Conservation (phyloP, 1,140 invertebrate species). For the Drosophila truncata region DNA sequence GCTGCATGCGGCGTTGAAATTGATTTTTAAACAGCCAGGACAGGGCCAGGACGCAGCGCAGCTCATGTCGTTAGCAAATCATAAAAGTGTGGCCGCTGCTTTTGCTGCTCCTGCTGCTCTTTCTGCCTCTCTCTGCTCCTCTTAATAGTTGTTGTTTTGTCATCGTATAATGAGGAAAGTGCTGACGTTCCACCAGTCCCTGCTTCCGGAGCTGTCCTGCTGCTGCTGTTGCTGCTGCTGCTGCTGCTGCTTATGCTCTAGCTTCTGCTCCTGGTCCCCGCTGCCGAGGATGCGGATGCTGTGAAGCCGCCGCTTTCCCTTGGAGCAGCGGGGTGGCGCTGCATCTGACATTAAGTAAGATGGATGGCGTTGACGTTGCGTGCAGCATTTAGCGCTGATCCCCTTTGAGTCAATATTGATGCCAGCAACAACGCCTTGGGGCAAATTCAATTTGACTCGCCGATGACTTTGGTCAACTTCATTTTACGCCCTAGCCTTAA, state of each 20-base stretch:
- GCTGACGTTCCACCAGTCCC: conserved; percentile 26
- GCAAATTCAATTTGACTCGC: conserved; percentile 68
- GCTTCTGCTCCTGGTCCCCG: background rate
- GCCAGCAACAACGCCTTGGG: conserved; percentile 37
- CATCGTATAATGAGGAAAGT: conserved; percentile 76
- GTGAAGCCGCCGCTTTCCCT: background rate
- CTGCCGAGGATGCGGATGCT: conserved; percentile 1
- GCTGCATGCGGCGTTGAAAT: conserved; percentile 68
- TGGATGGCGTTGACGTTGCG: conserved; percentile 77
- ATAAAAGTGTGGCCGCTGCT: conserved; percentile 68
- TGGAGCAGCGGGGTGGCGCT: conserved; percentile 43
- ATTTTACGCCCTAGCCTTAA: conserved; percentile 70
- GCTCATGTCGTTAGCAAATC: conserved; percentile 79
- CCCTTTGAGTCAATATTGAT: conserved; percentile 77
- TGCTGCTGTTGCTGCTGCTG: background rate
- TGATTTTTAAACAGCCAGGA: conserved; percentile 79
- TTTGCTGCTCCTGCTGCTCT: conserved; percentile 36
- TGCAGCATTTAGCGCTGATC: conserved; percentile 80
- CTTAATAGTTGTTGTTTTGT: conserved; percentile 77
- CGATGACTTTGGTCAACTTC: conserved; percentile 67
- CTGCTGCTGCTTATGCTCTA: conserved; percentile 1
- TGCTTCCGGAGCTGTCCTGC: background rate
- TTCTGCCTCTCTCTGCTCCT: background rate
- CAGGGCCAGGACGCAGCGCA: conserved; percentile 33
- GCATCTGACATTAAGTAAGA: conserved; percentile 82